Evolutionary conservation across 2,888 invertebrate species (phyloP).

Genomic region (Laspeyria flexula): DNA sequence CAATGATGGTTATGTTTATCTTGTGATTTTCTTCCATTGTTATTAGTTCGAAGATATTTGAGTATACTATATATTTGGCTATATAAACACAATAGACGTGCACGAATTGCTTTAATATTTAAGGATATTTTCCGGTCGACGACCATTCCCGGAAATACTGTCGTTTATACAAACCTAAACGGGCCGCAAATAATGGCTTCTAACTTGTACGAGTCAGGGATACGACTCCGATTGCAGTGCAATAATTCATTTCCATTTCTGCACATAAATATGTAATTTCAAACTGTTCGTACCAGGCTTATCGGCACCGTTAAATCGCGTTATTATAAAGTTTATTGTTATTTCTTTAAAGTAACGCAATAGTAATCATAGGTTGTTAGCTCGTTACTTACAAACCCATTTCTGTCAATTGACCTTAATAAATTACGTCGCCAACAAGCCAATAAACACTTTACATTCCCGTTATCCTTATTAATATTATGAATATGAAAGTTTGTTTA

Average conservation of each 20-base stretch:
- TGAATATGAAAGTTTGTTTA: too few relatives aligned
- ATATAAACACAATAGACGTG: too few relatives aligned
- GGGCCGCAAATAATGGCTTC: constrained; percentile 56
- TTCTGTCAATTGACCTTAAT: constrained; percentile 4
- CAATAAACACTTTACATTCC: constrained; percentile 1
- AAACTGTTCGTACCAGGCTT: not conserved
- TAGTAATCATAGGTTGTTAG: constrained; percentile 6
- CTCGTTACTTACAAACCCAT: constrained; percentile 3
- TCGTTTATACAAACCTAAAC: constrained; percentile 63
- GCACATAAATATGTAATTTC: constrained; percentile 3
- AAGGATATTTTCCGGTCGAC: constrained; percentile 60
- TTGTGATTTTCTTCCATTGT: constrained; percentile 20
- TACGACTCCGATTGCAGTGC: constrained; percentile 36
- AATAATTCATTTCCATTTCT: constrained; percentile 40
- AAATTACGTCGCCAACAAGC: not conserved
- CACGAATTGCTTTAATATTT: constrained; percentile 35
- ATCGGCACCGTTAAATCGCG: not conserved
- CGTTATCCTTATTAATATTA: constrained; percentile 11
- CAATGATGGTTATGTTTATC: constrained; percentile 24
- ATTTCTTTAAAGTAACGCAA: constrained; percentile 8
- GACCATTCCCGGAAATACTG: constrained; percentile 55
- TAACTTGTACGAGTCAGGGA: constrained; percentile 34
- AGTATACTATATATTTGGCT: constrained; percentile 26
- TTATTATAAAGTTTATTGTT: constrained; percentile 2
- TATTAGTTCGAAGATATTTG: constrained; percentile 39